A percentile compares a stretch with the other conserved stretches of the same genome.
Conservation (phyloP, 2,888 invertebrate species). For the Plebejus melissa region DNA sequence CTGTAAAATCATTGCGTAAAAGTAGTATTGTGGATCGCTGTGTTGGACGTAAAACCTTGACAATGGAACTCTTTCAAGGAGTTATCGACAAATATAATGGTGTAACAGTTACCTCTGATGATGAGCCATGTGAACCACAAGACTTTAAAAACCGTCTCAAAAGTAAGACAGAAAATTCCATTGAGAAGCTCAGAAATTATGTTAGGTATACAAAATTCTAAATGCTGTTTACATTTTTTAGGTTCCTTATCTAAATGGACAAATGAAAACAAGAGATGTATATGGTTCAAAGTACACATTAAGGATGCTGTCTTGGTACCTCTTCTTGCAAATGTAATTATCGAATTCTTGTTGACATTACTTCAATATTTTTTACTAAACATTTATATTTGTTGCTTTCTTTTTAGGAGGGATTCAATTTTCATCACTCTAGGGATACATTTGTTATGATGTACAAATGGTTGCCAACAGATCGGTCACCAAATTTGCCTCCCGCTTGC, state of each 20-base stretch:
- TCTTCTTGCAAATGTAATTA: constrained; percentile 81
- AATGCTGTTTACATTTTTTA: constrained; percentile 47
- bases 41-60: neutral
- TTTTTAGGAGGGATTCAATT: constrained; percentile 82
- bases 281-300: constrained; percentile 90
- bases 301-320: constrained; percentile 87
- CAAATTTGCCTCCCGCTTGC: constrained; percentile 86
- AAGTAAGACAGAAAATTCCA: constrained; percentile 64
- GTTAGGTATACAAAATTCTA: neutral
- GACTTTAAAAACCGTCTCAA: constrained; percentile 75
- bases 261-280: constrained; percentile 81
- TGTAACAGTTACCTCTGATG: constrained; percentile 82
- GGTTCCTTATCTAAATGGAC: constrained; percentile 85
- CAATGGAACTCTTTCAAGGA: constrained; percentile 51
- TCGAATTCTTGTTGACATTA: neutral
- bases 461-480: constrained; percentile 81
- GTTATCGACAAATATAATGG: constrained; percentile 84
- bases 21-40: neutral
- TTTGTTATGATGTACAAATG: constrained; percentile 90
- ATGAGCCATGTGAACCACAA: constrained; percentile 74
- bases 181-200: neutral
- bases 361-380: neutral
- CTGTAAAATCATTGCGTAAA: neutral
- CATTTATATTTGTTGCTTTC: neutral
- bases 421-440: constrained; percentile 90